Conservation (phyloP, 2,888 invertebrate species). For the Coecobrya sp. region DNA sequence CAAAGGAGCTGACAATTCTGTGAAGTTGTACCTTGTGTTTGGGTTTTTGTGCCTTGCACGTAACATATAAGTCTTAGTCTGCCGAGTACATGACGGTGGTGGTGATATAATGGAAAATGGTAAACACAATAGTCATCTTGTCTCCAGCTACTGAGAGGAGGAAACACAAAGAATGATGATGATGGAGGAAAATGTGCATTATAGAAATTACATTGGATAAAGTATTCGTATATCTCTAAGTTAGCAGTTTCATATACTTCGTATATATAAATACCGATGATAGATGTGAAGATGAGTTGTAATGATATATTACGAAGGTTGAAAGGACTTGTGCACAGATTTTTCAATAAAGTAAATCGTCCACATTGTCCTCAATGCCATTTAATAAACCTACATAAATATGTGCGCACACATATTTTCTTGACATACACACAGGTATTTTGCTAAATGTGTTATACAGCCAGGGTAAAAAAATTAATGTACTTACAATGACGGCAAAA, state of each 20-base stretch:
- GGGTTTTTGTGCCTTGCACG: conserved; percentile 35
- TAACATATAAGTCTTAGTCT: conserved; percentile 14
- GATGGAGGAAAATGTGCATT: conserved; percentile 61
- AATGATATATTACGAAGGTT: conserved; percentile 57
- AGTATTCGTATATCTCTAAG: neutral
- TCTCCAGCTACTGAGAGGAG: conserved; percentile 46
- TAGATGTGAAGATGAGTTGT: neutral
- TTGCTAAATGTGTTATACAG: conserved; percentile 14
- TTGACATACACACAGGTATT: conserved; percentile 22
- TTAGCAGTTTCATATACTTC: neutral
- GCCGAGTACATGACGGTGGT: neutral
- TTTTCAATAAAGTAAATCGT: conserved; percentile 68
- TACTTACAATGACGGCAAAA: conserved; percentile 2
- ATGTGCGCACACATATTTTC: neutral
- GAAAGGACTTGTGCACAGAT: conserved; percentile 72
- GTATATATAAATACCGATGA: neutral
- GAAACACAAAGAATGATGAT: conserved; percentile 44
- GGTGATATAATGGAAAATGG: conserved; percentile 54
- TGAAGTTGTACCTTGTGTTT: conserved; percentile 50
- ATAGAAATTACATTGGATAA: conserved; percentile 36
- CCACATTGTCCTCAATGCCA: conserved; percentile 63
- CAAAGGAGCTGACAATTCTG: conserved; percentile 81
- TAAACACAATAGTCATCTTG: conserved; percentile 56
- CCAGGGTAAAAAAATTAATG: conserved; percentile 16
- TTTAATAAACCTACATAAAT: conserved; percentile 52